Percentiles rank a stretch among this genome's conserved stretches.
These are phyloP conservation scores for Eumerus sabulonum DNA, from an alignment of 2,888 invertebrate genomes.

Conservation along the genomic window DNA sequence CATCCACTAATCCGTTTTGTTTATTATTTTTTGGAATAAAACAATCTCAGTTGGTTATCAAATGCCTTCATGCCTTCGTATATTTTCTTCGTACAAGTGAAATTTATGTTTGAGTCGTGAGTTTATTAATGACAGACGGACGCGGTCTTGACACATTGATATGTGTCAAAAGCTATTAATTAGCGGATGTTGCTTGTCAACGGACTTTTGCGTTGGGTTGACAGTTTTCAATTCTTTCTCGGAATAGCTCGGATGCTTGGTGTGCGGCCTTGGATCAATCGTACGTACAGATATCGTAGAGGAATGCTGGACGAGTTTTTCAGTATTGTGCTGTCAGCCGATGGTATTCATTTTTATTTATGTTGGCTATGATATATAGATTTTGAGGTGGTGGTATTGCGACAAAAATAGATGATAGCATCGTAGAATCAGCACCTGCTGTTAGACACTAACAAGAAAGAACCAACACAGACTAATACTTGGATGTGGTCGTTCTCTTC, in stretches of 20 bases:
- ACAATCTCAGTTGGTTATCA: conserved; percentile 26
- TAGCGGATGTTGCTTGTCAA: conserved; percentile 54
- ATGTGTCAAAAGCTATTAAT: conserved; percentile 65
- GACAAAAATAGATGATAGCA: too few relatives aligned
- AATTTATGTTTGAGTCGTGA: conserved; percentile 28
- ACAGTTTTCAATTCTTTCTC: conserved; percentile 18
- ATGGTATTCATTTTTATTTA: too few relatives aligned
- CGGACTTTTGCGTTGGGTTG: conserved; percentile 22
- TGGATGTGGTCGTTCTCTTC: too few relatives aligned
- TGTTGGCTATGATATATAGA: too few relatives aligned
- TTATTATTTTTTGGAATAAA: conserved; percentile 37
- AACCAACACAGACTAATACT: neutral
- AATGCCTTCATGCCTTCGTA: neutral
- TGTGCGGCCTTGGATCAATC: conserved; percentile 55
- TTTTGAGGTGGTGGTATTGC: too few relatives aligned
- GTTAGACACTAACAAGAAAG: neutral
- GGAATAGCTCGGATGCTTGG: too few relatives aligned
- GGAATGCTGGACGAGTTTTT: too few relatives aligned
- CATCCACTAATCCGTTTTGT: conserved; percentile 39
- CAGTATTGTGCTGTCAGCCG: too few relatives aligned
- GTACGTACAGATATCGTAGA: too few relatives aligned
- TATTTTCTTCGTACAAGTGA: conserved; percentile 24
- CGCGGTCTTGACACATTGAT: conserved; percentile 61
- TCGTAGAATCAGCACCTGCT: too few relatives aligned
- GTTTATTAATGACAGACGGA: conserved; percentile 60